A percentile compares a stretch with the other conserved stretches of the same genome.
These are phyloP conservation scores for Anthopleura sola DNA, from an alignment of 64 coral and sea anemone genomes.

Conservation along the genomic window DNA sequence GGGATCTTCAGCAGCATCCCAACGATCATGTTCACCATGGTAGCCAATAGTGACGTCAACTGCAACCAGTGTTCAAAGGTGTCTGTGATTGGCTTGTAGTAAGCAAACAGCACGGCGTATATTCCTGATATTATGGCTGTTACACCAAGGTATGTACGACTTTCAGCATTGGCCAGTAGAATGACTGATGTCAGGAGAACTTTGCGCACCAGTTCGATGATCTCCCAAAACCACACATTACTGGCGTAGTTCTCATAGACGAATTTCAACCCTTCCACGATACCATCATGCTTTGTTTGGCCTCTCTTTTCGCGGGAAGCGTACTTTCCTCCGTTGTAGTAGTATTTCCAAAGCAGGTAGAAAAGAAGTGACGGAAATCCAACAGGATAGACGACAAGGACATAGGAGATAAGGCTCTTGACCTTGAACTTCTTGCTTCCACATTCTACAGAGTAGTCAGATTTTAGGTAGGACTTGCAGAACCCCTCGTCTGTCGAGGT, in stretches of 20 bases:
- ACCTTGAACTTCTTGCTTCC: background rate
- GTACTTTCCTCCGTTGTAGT: background rate
- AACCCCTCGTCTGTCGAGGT: background rate
- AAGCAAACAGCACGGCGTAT: conserved; percentile 44
- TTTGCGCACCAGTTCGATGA: conserved; percentile 56
- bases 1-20: conserved; percentile 53
- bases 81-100: conserved; percentile 34
- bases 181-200: conserved; percentile 49
- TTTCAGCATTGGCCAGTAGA: conserved; percentile 34
- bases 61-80: conserved; percentile 53
- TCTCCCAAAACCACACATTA: conserved; percentile 60
- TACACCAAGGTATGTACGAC: conserved; percentile 34
- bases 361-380: conserved; percentile 3
- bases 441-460: conserved; percentile 42
- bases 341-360: conserved; percentile 23
- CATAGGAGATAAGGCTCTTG: background rate
- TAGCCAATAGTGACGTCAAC: conserved; percentile 31
- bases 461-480: conserved; percentile 32
- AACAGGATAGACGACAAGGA: background rate
- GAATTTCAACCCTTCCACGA: conserved; percentile 43
- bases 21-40: conserved; percentile 23
- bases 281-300: background rate
- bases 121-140: conserved; percentile 51
- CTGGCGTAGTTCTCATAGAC: conserved; percentile 48
- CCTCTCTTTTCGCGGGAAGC: background rate